Evolutionary conservation across 2,113 vertebrate species (phyloP).

Genomic region (Cyprinus carpio): DNA sequence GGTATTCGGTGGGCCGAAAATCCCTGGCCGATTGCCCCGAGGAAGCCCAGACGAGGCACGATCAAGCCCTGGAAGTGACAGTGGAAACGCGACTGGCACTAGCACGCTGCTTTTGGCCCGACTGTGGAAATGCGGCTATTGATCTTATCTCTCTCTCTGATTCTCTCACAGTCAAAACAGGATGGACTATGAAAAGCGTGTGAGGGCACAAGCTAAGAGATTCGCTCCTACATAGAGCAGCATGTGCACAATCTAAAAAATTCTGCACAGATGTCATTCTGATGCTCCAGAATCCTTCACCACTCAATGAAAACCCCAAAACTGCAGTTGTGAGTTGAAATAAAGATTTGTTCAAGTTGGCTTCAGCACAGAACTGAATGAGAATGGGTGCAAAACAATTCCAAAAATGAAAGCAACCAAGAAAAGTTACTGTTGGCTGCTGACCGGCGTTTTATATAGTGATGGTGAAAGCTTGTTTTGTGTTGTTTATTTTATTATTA

Average conservation of each 20-base stretch:
- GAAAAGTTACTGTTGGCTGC: not conserved
- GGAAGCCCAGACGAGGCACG: too few species aligned
- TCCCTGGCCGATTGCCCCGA: too few species aligned
- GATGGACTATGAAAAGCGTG: slow-evolving; percentile 80
- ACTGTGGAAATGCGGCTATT: too few species aligned
- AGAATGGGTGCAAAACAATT: not conserved
- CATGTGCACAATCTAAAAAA: not conserved
- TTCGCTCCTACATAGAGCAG: slow-evolving; percentile 75
- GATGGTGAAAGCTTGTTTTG: not conserved
- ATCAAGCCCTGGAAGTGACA: too few species aligned
- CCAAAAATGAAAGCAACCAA: not conserved
- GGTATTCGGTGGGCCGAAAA: too few species aligned
- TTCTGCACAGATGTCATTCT: not conserved
- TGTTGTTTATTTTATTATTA: not conserved
- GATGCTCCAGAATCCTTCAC: slow-evolving; percentile 15
- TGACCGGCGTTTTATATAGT: not conserved
- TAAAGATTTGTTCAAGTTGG: not conserved
- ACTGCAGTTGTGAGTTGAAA: not conserved
- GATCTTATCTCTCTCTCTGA: not conserved
- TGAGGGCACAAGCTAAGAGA: slow-evolving; percentile 80
- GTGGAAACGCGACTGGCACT: too few species aligned
- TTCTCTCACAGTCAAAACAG: slow-evolving; percentile 77
- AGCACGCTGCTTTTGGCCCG: too few species aligned
- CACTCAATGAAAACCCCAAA: not conserved
- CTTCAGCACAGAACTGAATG: not conserved